These are phyloP conservation scores for Agrochola lychnidis DNA, from an alignment of 2,888 invertebrate species.

Conservation along the genomic window DNA sequence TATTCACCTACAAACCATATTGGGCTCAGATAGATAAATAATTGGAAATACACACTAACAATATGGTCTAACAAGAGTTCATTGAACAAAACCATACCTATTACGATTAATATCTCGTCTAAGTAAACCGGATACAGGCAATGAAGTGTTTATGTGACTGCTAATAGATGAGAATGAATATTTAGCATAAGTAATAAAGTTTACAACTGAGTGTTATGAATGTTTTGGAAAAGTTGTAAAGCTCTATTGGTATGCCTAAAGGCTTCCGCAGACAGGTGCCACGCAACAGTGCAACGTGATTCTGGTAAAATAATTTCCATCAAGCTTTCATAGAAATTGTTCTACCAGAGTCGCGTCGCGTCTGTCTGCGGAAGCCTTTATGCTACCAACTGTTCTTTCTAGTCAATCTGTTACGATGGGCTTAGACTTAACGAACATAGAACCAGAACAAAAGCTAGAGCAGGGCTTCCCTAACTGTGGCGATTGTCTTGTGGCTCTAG, in stretches of 20 bases:
- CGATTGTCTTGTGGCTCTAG: no score
- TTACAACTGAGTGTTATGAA: conserved; percentile 8
- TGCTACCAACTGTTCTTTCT: no score
- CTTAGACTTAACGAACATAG: no score
- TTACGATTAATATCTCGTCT: conserved; percentile 63
- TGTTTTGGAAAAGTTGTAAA: conserved; percentile 12
- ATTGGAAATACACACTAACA: conserved; percentile 43
- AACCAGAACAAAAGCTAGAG: no score
- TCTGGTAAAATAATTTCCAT: no score
- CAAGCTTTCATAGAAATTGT: no score
- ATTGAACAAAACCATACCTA: conserved; percentile 62
- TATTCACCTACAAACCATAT: conserved; percentile 45
- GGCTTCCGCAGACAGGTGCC: no score
- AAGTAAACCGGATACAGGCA: conserved; percentile 62
- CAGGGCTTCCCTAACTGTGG: no score
- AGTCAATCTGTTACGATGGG: no score
- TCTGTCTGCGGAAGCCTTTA: no score
- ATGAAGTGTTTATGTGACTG: conserved; percentile 50
- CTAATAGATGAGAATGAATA: conserved; percentile 51
- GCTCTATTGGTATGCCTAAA: background rate
- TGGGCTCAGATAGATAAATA: conserved; percentile 44
- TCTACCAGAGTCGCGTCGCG: no score
- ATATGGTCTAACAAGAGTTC: conserved; percentile 58
- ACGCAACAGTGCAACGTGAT: no score
- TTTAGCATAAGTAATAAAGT: conserved; percentile 33